Evolutionary conservation across 1,140 invertebrate species (phyloP), one percentile per base, ranked within the genome.

Genomic region (Cotesia vestalis): DNA sequence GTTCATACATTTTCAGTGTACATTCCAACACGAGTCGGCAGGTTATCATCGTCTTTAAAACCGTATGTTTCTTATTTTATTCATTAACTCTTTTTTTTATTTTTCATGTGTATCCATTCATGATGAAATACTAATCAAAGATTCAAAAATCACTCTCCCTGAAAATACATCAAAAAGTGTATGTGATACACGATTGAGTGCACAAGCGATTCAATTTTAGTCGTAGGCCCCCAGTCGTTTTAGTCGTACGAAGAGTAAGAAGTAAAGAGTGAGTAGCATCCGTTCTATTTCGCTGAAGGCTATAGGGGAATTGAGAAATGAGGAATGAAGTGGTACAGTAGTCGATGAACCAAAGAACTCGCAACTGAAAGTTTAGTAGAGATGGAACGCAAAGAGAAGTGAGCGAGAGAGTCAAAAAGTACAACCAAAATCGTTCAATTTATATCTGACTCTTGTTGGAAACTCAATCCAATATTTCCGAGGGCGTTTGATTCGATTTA

Each of bases 191-290:
- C 61, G 61, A 63, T 46, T 38, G 12, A 46, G 9, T 46, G 63
- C 38, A 66, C 63, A 66, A 38, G 63, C 63, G 14, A 66, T 66
- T 40, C 63, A 66, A 66, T 66, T 66, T 66, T 52, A 51, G 17
- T 66, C 14, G 40, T 46, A 46, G 5, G 40, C 63, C 63, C 17
- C 17, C 8, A 14, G 36, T n/a, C 20, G 17, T 35, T 35, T 36
- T 40, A 62, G 34, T 27, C 34, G 27, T 36, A 62, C 27, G 36
- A 14, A 62, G 60, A 62, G 14, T 27, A 20, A 59, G 57, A 59
- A 27, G 27, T 17, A 59, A 20, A 20, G 57, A 59, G 17, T 11
- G 57, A 59, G 57, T 59, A 59, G 57, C 57, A 59, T 59, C 57
- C 57, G 57, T 14, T 59, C 17, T 59, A 59, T 59, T 59, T 59